Base-by-base conservation (phyloP, 2,888 invertebrate genomes). In the Malthinus flaveolus region DNA sequence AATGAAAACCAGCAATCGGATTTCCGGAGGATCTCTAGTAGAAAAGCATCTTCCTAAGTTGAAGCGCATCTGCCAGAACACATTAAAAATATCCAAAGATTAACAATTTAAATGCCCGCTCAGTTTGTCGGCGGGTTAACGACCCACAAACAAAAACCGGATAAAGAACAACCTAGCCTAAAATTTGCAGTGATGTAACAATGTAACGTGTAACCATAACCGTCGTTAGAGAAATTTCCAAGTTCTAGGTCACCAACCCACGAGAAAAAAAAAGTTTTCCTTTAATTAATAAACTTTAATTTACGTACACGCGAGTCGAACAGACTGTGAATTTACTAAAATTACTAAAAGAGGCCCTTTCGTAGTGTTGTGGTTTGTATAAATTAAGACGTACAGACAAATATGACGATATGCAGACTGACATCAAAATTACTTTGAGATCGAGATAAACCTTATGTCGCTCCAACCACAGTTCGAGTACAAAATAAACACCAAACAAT, bases 171-270 rank as follows among this genome's bases (percentile, higher is more conserved):
- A 49, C 49, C 54, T 37, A 42, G 54, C 46, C 52, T 55, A 59
- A 59, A 54, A 55, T 49, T 39, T 48, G 35, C 53, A 31, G 32
- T 59, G 54, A 59, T 59, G 59, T 59, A 59, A 59, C 46, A 49
- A 39, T 37, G n/a, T 35, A 32, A 45, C 23, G 5, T 23, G 23
- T 23, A 23, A 23, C 23, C 23, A 2, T 23, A 23, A 23, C 23
- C 23, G 5, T 23, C 5, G 5, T 3, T 23, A 23, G 23, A 50
- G 39, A 42, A 42, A 42, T 46, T 50, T 45, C 51, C 56, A 60
- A 60, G 60, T 60, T 60, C 60, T 60, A 56, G 60, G 60, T 60
- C 60, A 60, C 51, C 56, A 60, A 60, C 56, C 60, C 60, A 53
- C 34, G 46, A 42, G 23, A 23, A 5, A 23, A 23, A 23, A 23